These are phyloP conservation scores for Diprion similis DNA, from an alignment of 1,140 invertebrate genomes.

Conservation along the genomic window DNA sequence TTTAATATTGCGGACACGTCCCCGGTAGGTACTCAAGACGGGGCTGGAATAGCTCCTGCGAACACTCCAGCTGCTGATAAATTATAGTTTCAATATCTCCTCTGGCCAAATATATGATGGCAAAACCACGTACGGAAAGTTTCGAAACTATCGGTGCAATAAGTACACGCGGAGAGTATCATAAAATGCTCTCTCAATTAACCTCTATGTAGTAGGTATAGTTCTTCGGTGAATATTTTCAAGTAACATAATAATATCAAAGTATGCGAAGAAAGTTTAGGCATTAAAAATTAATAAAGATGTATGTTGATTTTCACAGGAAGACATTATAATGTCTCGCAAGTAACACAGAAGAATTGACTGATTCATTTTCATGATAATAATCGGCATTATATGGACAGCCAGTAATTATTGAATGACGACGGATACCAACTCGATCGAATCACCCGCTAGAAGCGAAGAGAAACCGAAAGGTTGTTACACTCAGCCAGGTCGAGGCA, in stretches of 20 bases:
- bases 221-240: no score
- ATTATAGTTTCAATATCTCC: not conserved
- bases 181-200: no score
- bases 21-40: not conserved
- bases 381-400: not conserved
- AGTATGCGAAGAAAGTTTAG: no score
- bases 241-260: no score
- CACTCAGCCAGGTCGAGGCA: constrained; percentile 45
- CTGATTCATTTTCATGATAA: not conserved
- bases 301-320: no score
- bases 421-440: not conserved
- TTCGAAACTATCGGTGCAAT: no score
- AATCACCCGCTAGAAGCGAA: constrained; percentile 25
- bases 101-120: not conserved
- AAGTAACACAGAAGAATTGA: not conserved
- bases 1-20: not conserved
- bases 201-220: no score
- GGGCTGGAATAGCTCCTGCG: no score
- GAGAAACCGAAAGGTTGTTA: constrained; percentile 56
- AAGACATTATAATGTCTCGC: not conserved
- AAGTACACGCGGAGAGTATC: no score
- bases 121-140: no score
- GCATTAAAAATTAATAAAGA: no score
- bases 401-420: not conserved
- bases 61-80: no score